These are phyloP conservation scores for Ptychoptera albimana DNA, from an alignment of 2,888 invertebrate species.

Conservation along the genomic window DNA sequence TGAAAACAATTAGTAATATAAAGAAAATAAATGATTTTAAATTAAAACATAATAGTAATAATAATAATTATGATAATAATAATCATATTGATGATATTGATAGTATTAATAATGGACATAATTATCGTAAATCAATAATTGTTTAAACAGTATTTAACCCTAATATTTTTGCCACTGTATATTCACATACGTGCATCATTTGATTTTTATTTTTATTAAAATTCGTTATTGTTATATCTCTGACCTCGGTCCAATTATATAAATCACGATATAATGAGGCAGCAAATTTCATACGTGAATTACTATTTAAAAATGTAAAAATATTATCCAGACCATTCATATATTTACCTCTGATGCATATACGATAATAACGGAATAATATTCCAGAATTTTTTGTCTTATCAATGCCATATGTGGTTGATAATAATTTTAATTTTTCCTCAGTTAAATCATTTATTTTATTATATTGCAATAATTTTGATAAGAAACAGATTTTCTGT, in stretches of 20 bases:
- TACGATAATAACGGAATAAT: slow-evolving; percentile 55
- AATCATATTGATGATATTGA: too few species aligned
- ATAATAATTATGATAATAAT: too few species aligned
- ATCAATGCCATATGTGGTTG: slow-evolving; percentile 47
- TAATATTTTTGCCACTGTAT: slow-evolving; percentile 60
- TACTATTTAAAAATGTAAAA: slow-evolving; percentile 61
- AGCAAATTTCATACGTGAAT: slow-evolving; percentile 85
- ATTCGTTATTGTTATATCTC: slow-evolving; percentile 50
- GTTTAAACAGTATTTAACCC: slow-evolving; percentile 17
- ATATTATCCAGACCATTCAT: slow-evolving; percentile 46
- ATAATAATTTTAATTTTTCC: slow-evolving; percentile 37
- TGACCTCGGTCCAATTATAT: slow-evolving; percentile 59
- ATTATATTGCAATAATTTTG: slow-evolving; percentile 41
- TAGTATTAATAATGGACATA: too few species aligned
- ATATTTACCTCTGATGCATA: slow-evolving; percentile 61
- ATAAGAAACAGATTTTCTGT: slow-evolving; percentile 53
- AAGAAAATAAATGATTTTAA: too few species aligned
- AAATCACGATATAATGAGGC: slow-evolving; percentile 77
- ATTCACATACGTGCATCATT: slow-evolving; percentile 75
- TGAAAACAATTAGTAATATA: too few species aligned
- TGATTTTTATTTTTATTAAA: slow-evolving; percentile 49
- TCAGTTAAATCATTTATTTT: slow-evolving; percentile 33
- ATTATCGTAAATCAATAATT: neutral
- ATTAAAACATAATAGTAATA: too few species aligned
- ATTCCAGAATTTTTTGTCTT: slow-evolving; percentile 63